Evolutionary conservation across 2,797 vertebrate genomes (phyloP), one percentile per base, ranked within the genome.

Genomic region (Mus minutoides): DNA sequence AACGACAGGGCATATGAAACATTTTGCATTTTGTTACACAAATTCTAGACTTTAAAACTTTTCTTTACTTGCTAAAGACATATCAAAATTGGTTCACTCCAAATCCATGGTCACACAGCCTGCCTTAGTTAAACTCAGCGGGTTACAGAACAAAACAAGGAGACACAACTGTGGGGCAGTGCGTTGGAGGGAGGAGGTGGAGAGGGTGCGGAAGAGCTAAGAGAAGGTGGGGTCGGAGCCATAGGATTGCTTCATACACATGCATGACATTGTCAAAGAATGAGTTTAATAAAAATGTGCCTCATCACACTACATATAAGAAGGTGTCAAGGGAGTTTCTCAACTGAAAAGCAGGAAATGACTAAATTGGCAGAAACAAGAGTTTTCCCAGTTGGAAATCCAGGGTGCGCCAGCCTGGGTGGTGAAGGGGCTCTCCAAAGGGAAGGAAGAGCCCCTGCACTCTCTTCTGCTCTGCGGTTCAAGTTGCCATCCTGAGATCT

Each of bases 31-130:
- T 96, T 92, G 31, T 92, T 87, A 12, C 73, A 52, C 10, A 22
- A 60, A 67, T 54, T 46, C 34, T 52, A 91, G 26, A 29, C 14
- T 94, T 91, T 97, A 86, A 88, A 52, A 86, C 83, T n/a, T 37
- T 64, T n/a, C 62, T 92, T 24, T 24, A 17, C 91, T 83, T 83
- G 71, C n/a, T 86, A 69, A 86, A 92, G 31, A 90, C 46, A 43
- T 26, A 22, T 85, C 40, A 89, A 87, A 87, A 56, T 40, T 7
- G n/a, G n/a, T 37, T 73, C 49, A 7, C 67, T 73, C 22, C 49
- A 56, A 87, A 37, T 29, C 52, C n/a, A 56, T 7, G 34, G n/a
- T 40, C 52, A 73, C 49, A 73, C 67, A 56, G n/a, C 31, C n/a
- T 10, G 49, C 6, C 24, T 40, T 40, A 29, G 85, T 56, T 54